Evolutionary conservation across 2,113 vertebrate genomes (phyloP), one percentile per base, ranked within the genome.

Genomic region (Pantherophis guttatus): DNA sequence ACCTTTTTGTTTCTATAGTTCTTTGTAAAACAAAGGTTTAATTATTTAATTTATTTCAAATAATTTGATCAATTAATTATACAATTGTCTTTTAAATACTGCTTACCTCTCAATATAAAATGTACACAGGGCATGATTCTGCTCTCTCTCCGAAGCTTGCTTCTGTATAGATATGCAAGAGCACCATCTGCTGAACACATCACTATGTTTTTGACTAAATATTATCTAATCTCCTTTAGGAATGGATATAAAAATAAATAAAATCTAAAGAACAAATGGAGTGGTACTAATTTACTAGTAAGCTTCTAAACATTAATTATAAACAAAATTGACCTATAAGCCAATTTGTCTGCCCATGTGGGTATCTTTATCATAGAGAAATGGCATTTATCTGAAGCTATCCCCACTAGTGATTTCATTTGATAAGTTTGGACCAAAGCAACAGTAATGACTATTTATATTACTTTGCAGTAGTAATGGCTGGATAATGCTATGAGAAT

Each of bases 161-260:
- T 95, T 15, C 13, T 87, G 53, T 65, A 86, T 3, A 48, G 8
- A 39, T 23, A 48, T 3, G 10, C 55, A 95, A 94, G 52, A 93
- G 59, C 0, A 92, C 59, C 93, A 95, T 15, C 89, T 95, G 59
- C 87, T 86, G 86, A 85, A 87, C 50, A 44, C 10, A 94, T 52
- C 11, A 53, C 0, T 0, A 6, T 9, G 1, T 33, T 10, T 92
- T 93, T 54, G 4, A 55, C 6, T 53, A 95, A 95, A 92, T 5
- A 21, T 52, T 85, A 6, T 33, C 52, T 33, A 88, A 53, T 33
- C n/a, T 54, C 55, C 15, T 75, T 54, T 92, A 39, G 8, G 10
- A 19, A 33, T 58, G 87, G 33, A 59, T 52, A 90, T 55, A 33
- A 59, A 86, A 87, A 53, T n/a, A 33, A 23, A 26, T 29, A 59